Evolutionary conservation across 92 coral and sea anemone species (phyloP).

Genomic region (Epizoanthus ramosus): DNA sequence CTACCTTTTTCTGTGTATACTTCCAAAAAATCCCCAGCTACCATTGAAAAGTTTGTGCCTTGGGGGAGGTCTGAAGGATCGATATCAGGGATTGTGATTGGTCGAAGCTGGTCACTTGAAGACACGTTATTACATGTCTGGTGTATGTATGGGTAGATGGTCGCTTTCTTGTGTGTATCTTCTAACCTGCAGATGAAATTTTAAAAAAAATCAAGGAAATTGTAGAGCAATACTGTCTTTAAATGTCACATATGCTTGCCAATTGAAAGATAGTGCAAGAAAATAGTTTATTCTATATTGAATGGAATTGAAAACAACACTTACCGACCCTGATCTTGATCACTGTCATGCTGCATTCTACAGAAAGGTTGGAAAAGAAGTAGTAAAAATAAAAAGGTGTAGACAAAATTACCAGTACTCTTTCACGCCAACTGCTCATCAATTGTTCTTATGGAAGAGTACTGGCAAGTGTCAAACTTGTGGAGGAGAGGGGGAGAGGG

Average conservation of each 20-base stretch:
- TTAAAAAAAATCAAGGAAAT: background rate
- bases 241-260: too few relatives aligned
- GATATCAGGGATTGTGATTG: conserved; percentile 87
- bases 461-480: too few relatives aligned
- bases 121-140: conserved; percentile 87
- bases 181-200: conserved; percentile 52
- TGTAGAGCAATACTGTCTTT: background rate
- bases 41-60: conserved; percentile 88
- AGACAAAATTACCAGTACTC: background rate
- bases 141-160: conserved; percentile 89
- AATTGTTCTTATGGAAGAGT: too few relatives aligned
- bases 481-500: too few relatives aligned
- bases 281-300: too few relatives aligned
- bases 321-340: background rate
- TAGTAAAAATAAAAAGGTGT: background rate
- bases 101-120: conserved; percentile 79
- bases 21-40: conserved; percentile 92
- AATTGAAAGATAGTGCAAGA: too few relatives aligned
- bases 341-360: conserved; percentile 30
- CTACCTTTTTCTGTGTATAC: conserved; percentile 80
- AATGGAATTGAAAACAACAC: background rate
- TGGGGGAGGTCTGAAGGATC: conserved; percentile 84
- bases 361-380: background rate
- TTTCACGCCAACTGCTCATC: too few relatives aligned
- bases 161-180: conserved; percentile 68